Conservation (phyloP, 2,888 invertebrate species). For the Ophraella communa region DNA sequence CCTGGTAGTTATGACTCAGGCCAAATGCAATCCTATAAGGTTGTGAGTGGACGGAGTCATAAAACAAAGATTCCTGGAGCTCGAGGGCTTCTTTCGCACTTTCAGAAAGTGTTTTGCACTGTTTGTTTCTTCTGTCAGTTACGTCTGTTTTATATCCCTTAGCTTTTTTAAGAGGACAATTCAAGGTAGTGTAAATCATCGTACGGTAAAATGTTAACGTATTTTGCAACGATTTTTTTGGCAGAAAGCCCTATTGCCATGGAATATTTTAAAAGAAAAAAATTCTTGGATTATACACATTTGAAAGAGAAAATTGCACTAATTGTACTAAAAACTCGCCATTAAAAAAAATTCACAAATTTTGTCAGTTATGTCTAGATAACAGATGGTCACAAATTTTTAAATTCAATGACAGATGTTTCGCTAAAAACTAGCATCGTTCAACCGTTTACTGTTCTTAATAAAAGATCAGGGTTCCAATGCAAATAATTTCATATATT, state of each 20-base stretch:
- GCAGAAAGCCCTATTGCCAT: not conserved
- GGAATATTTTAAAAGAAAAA: no score
- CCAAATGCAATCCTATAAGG: constrained; percentile 50
- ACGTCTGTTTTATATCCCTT: constrained; percentile 7
- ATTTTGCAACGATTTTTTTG: not conserved
- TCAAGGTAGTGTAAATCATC: constrained; percentile 6
- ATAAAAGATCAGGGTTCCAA: no score
- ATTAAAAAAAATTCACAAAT: no score
- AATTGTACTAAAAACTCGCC: no score
- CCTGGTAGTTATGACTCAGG: constrained; percentile 53
- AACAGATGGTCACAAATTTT: no score
- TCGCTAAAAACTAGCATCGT: no score
- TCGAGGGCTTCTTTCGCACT: constrained; percentile 39
- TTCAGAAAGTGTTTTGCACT: constrained; percentile 14
- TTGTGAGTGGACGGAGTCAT: constrained; percentile 50
- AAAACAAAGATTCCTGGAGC: constrained; percentile 50
- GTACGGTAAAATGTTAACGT: constrained; percentile 1
- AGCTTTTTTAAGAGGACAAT: constrained; percentile 11
- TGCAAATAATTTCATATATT: no score
- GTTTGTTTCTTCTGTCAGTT: constrained; percentile 5
- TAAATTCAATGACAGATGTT: no score
- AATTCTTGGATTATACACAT: no score
- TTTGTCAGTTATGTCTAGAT: no score
- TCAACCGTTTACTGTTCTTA: no score
- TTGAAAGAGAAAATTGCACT: no score